phyloP scores from a whole-genome alignment of 2,888 invertebrate species.

The Rotaria magnacalcarata region DNA sequence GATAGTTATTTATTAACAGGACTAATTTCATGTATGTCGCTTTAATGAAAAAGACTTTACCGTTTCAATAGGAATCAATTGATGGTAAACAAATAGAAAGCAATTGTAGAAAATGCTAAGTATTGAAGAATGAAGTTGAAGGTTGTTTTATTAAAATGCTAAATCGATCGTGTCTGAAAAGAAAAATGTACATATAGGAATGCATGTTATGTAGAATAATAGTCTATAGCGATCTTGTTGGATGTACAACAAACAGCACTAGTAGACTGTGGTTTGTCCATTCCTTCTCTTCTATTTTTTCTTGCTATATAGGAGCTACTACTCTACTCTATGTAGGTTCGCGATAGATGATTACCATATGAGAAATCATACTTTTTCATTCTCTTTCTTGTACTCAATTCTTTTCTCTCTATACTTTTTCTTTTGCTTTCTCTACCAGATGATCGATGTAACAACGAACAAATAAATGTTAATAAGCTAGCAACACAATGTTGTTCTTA shows the following conservation, averaged over 20 bases:
- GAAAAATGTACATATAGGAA: not conserved
- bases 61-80: not conserved
- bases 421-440: not conserved
- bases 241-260: not conserved
- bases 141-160: not conserved
- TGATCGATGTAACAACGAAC: constrained; percentile 8
- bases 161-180: not conserved
- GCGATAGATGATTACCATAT: constrained; percentile 20
- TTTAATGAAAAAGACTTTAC: not conserved
- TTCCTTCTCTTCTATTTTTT: not conserved
- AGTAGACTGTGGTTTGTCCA: not conserved
- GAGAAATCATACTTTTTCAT: constrained; percentile 29
- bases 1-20: not conserved
- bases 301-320: not conserved
- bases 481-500: not conserved
- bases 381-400: not conserved
- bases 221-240: not conserved
- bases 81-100: not conserved
- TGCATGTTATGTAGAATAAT: not conserved
- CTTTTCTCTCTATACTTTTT: not conserved
- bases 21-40: not conserved
- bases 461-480: not conserved
- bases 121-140: not conserved
- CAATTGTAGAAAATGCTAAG: not conserved
- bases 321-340: not conserved